A percentile compares a stretch with the other conserved stretches of the same genome.
These are phyloP conservation scores for Palythoa caribaeorum DNA, from an alignment of 92 coral and sea anemone genomes.

Conservation along the genomic window DNA sequence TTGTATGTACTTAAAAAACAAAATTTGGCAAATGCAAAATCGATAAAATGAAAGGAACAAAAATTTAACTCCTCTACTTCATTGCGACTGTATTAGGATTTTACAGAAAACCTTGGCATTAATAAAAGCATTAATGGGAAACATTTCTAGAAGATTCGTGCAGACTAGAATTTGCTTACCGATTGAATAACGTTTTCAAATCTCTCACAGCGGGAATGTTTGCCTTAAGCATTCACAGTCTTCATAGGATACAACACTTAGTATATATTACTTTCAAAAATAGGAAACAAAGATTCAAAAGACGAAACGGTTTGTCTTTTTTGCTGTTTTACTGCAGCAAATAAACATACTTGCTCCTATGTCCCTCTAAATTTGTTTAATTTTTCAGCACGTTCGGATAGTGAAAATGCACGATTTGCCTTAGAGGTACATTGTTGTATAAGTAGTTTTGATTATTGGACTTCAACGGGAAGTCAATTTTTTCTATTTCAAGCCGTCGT, in stretches of 20 bases:
- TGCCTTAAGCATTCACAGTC: constrained; percentile 25
- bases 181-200: neutral
- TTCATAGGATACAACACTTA: neutral
- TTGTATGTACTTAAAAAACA: constrained; percentile 1
- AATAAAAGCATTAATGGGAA: neutral
- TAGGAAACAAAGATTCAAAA: constrained; percentile 1
- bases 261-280: neutral
- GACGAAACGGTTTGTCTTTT: neutral
- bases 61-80: neutral
- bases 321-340: neutral
- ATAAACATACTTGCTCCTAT: neutral
- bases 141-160: neutral
- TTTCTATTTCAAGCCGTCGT: neutral
- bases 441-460: constrained; percentile 6
- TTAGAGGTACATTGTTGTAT: constrained; percentile 7
- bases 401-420: neutral
- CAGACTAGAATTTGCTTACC: neutral
- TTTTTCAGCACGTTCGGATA: neutral
- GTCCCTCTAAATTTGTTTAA: neutral
- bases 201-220: constrained; percentile 16
- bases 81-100: neutral
- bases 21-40: neutral
- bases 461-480: constrained; percentile 9
- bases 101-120: neutral
- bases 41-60: neutral